Conservation (phyloP, 2,797 vertebrate species). For the Urocyon cinereoargenteus region DNA sequence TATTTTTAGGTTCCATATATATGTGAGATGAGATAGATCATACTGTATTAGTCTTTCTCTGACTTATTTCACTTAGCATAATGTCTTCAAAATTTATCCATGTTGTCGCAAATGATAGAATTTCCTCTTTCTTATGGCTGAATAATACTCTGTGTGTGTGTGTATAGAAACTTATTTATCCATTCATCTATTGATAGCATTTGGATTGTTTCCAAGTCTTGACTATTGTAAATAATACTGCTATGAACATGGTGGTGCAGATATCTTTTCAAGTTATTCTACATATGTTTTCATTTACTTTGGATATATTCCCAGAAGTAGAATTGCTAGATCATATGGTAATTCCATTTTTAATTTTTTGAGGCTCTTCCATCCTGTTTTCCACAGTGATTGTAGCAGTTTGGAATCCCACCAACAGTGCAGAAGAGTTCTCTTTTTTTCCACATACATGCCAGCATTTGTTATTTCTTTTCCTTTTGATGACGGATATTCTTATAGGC, state of each 20-base stretch:
- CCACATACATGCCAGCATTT: background rate
- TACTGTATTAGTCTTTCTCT: background rate
- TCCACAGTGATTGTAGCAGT: background rate
- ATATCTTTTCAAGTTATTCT: background rate
- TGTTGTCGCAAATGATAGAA: background rate
- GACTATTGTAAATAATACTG: background rate
- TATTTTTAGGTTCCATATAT: background rate
- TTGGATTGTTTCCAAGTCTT: background rate
- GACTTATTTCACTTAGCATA: background rate
- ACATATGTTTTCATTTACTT: background rate
- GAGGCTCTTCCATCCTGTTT: background rate
- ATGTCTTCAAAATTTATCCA: background rate
- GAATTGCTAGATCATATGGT: background rate
- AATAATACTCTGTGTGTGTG: background rate
- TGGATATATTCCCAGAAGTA: background rate
- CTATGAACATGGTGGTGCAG: background rate
- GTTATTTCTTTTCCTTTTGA: background rate
- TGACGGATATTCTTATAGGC: background rate
- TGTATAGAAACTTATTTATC: background rate
- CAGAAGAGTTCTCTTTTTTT: background rate
- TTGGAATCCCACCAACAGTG: background rate
- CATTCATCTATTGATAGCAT: background rate
- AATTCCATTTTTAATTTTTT: background rate
- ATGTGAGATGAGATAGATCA: background rate
- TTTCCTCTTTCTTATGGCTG: background rate